Base-by-base conservation (phyloP, 2,113 vertebrate species). In the Penelope pileata region DNA sequence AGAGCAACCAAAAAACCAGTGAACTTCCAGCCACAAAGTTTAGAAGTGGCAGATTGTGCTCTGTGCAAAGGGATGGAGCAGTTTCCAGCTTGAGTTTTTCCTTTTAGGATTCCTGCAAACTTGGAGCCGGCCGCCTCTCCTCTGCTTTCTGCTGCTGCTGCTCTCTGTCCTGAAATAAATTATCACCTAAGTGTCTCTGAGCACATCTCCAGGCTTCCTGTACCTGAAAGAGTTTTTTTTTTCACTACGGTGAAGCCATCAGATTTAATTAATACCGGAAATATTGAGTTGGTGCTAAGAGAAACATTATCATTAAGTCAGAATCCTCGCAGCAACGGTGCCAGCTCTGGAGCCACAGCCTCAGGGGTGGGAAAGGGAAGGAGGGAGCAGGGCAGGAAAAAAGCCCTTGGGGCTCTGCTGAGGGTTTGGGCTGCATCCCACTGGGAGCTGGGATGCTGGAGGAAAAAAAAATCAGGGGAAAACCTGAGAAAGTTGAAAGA, bases 231-330 rank as follows among this genome's bases (percentile, higher is more conserved):
- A 10, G 32, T 29, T 34, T 84, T 47, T 50, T 58, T 93, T 18
- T 26, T 14, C 48, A 32, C 79, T 54, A 26, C 54, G 74, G 14
- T 68, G 78, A 74, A 87, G 79, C 74, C 82, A 91, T 91, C 81
- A 90, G 76, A 79, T 74, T 66, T 82, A 94, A 95, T 97, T 76
- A 82, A 72, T 62, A 67, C 89, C 30, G n/a, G 94, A 96, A 94
- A 82, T 79, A 83, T 50, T 95, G 86, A 87, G 83, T 90, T 64
- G 66, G 69, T 13, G 86, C 76, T 68, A 69, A 88, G 66, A 93
- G 87, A 67, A 91, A 90, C 4, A 47, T 93, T 84, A 92, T 51
- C 83, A 60, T 87, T 89, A 79, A 79, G 89, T 54, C 29, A 84
- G 66, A 92, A 50, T 3, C 4, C 69, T 63, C 40, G 43, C 50